A percentile compares a stretch with the other conserved stretches of the same genome.
phyloP scores from a whole-genome alignment of 2,113 vertebrate genomes.

The Vidua chalybeata region DNA sequence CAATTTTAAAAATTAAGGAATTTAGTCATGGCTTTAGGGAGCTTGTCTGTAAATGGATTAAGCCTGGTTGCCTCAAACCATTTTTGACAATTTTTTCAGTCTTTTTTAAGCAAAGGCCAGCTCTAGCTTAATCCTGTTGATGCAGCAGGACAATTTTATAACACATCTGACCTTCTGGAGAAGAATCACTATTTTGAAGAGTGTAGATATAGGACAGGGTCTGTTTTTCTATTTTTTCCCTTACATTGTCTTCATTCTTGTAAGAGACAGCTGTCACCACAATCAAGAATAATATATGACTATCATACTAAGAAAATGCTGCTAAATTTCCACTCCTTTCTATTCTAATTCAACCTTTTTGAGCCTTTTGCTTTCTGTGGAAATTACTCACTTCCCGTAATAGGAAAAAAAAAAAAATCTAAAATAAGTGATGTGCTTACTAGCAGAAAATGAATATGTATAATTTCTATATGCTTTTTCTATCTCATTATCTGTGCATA shows the following conservation, averaged over 20 bases:
- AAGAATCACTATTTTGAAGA: not conserved
- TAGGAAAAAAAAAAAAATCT: not conserved
- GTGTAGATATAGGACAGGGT: accelerated
- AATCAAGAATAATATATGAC: not conserved
- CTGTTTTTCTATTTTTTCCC: not conserved
- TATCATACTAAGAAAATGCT: not conserved
- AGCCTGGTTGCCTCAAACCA: not conserved
- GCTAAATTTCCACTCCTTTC: not conserved
- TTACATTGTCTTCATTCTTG: not conserved
- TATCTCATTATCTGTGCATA: not conserved
- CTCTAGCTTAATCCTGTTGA: not conserved
- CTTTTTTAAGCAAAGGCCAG: not conserved
- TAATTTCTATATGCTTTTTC: not conserved
- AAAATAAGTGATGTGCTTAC: not conserved
- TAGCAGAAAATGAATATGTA: not conserved
- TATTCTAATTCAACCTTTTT: not conserved
- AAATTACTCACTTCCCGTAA: not conserved
- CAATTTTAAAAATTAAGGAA: not conserved
- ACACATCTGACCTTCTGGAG: not conserved
- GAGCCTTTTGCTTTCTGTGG: not conserved
- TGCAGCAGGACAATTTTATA: not conserved
- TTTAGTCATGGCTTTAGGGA: not conserved
- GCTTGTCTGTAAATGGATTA: not conserved
- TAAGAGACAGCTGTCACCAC: not conserved
- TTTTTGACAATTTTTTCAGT: not conserved